Evolutionary conservation across 2,797 vertebrate species (phyloP), one percentile per base, ranked within the genome.

Genomic region (Todus mexicanus): DNA sequence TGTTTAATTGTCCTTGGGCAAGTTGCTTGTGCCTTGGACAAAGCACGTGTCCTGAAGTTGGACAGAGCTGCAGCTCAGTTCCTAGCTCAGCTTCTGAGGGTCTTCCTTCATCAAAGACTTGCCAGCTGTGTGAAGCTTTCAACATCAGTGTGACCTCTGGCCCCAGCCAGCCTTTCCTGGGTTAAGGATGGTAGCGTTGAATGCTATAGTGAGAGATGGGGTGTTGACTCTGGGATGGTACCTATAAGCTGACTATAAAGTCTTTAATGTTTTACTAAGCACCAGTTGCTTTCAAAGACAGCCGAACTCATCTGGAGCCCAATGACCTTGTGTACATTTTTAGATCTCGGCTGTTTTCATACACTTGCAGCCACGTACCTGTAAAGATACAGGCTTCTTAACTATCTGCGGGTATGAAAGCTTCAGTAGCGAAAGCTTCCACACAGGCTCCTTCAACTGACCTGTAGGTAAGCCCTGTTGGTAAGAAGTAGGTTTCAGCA

Each of bases 221-320:
- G 3, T 79, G n/a, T 84, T 87, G 77, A 76, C 50, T 79, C 13
- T 65, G 45, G 57, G 45, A 21, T 72, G 69, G 84, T 74, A 74
- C 86, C 65, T 83, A 11, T 68, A 89, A 65, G 50, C 29, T 82
- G 42, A 38, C 57, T 89, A 25, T 87, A 51, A 91, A 91, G 35
- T 63, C 72, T 87, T 89, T 72, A 78, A 72, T 88, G 69, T 85
- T 95, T 84, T 84, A 92, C 84, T 57, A 85, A 87, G 63, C 42
- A 75, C 66, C 38, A 40, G 26, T 50, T 72, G 63, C 63, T 94
- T 88, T 92, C 73, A 70, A 72, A 92, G 87, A 43, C 87, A 86
- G 54, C 27, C 4, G 0, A 90, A 81, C 38, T 81, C 37, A 15
- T 61, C 68, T 79, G 59, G 64, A 92, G 71, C 57, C 71, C 90